Percentiles rank a stretch among this genome's conserved stretches.
Conservation (phyloP, 2,113 vertebrate genomes). For the Talpa occidentalis region DNA sequence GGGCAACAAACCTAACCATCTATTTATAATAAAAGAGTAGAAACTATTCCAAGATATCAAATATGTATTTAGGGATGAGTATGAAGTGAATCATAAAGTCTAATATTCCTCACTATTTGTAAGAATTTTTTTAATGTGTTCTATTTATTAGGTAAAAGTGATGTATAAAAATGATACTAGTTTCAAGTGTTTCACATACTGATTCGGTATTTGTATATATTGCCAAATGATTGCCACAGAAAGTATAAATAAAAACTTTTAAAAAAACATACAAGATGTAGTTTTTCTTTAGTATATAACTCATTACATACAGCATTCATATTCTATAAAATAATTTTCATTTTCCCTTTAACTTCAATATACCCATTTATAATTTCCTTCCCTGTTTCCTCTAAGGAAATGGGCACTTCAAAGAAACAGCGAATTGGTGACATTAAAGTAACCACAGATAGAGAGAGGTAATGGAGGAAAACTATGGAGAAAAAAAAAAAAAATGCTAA, state of each 20-base stretch:
- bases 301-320: not conserved
- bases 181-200: not conserved
- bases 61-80: not conserved
- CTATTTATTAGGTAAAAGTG: not conserved
- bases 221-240: not conserved
- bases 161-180: not conserved
- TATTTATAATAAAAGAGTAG: not conserved
- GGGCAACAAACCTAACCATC: not conserved
- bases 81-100: slow-evolving; percentile 11
- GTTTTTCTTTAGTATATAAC: slow-evolving; percentile 40
- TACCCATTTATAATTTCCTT: slow-evolving; percentile 7
- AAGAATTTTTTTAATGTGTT: not conserved
- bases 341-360: slow-evolving; percentile 54
- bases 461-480: slow-evolving; percentile 62
- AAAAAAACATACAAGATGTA: slow-evolving; percentile 10
- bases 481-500: slow-evolving; percentile 67
- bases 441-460: slow-evolving; percentile 71
- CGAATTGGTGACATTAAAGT: slow-evolving; percentile 73
- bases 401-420: slow-evolving; percentile 73
- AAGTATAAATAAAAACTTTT: not conserved
- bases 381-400: slow-evolving; percentile 76
- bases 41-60: not conserved
- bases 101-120: not conserved
- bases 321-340: slow-evolving; percentile 51
- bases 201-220: not conserved